These are phyloP conservation scores for Epinotia nisella DNA, from an alignment of 2,888 invertebrate species.

Conservation along the genomic window DNA sequence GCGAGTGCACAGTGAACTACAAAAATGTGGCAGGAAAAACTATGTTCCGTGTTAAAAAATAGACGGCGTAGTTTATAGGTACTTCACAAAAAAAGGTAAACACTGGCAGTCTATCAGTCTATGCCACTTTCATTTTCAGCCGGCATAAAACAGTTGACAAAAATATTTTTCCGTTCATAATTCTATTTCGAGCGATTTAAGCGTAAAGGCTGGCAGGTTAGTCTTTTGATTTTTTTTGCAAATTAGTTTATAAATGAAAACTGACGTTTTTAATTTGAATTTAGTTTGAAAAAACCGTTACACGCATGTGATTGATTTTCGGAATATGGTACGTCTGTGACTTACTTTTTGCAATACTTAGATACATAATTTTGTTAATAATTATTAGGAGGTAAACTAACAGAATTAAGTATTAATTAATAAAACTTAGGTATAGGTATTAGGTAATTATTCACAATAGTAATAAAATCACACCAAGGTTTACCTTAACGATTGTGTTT, in stretches of 20 bases:
- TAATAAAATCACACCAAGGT: no score
- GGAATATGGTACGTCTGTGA: neutral
- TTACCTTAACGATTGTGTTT: neutral
- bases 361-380: neutral
- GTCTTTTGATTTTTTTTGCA: slow-evolving; percentile 16
- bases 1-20: slow-evolving; percentile 16
- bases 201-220: neutral
- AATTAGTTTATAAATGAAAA: slow-evolving; percentile 3
- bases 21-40: slow-evolving; percentile 15
- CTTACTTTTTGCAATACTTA: neutral
- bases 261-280: slow-evolving; percentile 14
- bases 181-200: slow-evolving; percentile 17
- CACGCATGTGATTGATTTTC: neutral
- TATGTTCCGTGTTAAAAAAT: slow-evolving; percentile 20
- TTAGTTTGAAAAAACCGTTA: neutral
- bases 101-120: slow-evolving; percentile 22
- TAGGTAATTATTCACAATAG: neutral
- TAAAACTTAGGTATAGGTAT: neutral
- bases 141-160: slow-evolving; percentile 20
- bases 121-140: slow-evolving; percentile 29
- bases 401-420: slow-evolving; percentile 13
- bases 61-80: slow-evolving; percentile 21
- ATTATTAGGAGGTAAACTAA: neutral
- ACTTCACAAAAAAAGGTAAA: slow-evolving; percentile 29
- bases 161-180: slow-evolving; percentile 20